phyloP scores from a whole-genome alignment of 2,113 vertebrate genomes.

The Microtus ochrogaster region DNA sequence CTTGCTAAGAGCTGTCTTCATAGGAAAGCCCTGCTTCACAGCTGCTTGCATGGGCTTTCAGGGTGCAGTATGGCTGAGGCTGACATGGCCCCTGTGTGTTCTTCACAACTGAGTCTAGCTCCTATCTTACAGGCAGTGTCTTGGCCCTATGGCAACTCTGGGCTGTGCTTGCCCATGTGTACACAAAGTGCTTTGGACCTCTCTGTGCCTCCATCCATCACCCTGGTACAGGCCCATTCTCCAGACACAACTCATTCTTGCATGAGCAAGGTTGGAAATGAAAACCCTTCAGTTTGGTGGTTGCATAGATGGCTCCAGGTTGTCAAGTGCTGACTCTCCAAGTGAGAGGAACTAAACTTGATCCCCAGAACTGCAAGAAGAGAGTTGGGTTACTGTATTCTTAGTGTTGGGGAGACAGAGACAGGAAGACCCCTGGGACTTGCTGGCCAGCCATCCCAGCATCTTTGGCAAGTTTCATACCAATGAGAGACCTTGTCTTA shows the following conservation, averaged over 20 bases:
- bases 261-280: not conserved
- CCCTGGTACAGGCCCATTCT: not conserved
- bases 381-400: not conserved
- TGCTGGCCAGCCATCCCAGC: not conserved
- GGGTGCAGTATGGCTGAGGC: not conserved
- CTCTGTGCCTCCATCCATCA: not conserved
- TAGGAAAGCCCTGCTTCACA: rapidly evolving
- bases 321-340: not conserved
- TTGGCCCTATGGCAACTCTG: not conserved
- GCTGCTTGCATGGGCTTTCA: not conserved
- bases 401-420: not conserved
- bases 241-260: not conserved
- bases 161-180: not conserved
- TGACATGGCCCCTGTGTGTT: too few species aligned
- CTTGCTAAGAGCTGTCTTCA: not conserved
- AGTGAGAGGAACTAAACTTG: not conserved
- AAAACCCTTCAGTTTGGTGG: not conserved
- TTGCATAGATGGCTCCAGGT: not conserved
- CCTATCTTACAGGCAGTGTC: not conserved
- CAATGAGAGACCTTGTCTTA: not conserved
- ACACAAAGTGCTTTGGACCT: not conserved
- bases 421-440: not conserved
- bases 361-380: not conserved
- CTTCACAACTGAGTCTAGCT: too few species aligned
- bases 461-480: not conserved